phyloP scores from a whole-genome alignment of 2,888 invertebrate species.

The Drosophila gaucha region DNA sequence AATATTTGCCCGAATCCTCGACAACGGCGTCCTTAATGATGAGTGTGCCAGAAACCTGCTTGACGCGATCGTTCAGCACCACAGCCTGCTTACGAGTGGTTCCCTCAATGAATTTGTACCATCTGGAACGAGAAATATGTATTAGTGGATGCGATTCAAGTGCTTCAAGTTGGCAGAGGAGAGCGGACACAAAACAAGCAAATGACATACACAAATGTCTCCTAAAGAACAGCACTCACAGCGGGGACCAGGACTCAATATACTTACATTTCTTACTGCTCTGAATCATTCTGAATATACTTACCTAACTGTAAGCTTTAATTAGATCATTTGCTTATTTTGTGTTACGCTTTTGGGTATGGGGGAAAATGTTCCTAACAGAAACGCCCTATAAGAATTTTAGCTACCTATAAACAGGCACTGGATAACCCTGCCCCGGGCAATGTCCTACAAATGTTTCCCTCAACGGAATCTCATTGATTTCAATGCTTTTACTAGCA shows the following conservation, averaged over 20 bases:
- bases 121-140: conserved; percentile 88
- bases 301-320: conserved; percentile 34
- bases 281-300: conserved; percentile 23
- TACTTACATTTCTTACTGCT: conserved; percentile 46
- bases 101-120: conserved; percentile 97
- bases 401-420: conserved; percentile 88
- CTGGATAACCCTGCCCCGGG: conserved; percentile 89
- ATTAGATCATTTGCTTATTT: conserved; percentile 53
- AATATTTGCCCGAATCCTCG: conserved; percentile 96
- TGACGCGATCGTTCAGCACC: conserved; percentile 93
- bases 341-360: conserved; percentile 34
- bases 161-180: conserved; percentile 2
- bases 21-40: conserved; percentile 96
- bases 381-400: conserved; percentile 26
- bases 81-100: conserved; percentile 94
- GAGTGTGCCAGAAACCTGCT: conserved; percentile 96
- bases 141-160: conserved; percentile 16
- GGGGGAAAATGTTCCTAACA: conserved; percentile 25
- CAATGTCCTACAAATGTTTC: conserved; percentile 85
- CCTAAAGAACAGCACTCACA: background rate
- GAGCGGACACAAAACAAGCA: conserved; percentile 57
- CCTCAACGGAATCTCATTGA: conserved; percentile 74
- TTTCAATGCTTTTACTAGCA: conserved; percentile 81
- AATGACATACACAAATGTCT: conserved; percentile 14
- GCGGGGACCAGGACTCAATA: background rate